Conservation (phyloP, 1,140 invertebrate species). For the Drosophila seguyi region DNA sequence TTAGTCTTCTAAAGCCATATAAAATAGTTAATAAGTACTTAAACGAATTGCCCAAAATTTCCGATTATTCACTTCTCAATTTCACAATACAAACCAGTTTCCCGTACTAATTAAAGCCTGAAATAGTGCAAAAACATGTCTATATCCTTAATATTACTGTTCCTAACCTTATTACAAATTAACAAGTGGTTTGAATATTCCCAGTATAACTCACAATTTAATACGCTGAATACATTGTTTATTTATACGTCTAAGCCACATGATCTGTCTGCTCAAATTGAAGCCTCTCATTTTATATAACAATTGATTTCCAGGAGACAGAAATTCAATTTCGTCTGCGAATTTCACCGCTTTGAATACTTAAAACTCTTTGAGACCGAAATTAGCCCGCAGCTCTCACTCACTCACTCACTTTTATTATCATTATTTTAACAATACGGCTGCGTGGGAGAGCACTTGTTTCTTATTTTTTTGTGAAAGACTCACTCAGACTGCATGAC, state of each 20-base stretch:
- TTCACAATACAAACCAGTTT: not conserved
- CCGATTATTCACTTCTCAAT: no score
- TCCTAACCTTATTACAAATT: not conserved
- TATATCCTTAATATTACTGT: no score
- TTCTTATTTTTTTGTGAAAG: conserved; percentile 33
- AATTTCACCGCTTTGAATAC: conserved; percentile 28
- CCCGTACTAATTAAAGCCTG: not conserved
- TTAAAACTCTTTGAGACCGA: conserved; percentile 37
- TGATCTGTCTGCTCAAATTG: conserved; percentile 2
- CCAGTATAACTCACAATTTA: conserved; percentile 5
- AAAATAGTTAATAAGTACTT: no score
- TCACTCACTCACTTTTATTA: not conserved
- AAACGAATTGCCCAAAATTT: no score
- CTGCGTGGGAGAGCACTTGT: not conserved
- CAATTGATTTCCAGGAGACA: conserved; percentile 34
- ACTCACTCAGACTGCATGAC: conserved; percentile 47
- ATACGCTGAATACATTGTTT: conserved; percentile 9
- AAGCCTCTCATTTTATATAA: conserved; percentile 1
- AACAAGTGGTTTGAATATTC: conserved; percentile 10
- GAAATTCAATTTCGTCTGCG: conserved; percentile 32
- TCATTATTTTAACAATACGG: conserved; percentile 8
- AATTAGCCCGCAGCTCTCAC: conserved; percentile 25
- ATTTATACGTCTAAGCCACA: conserved; percentile 10
- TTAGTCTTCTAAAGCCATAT: no score
- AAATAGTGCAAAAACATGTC: no score